Percentiles rank a stretch among this genome's conserved stretches.
These are phyloP conservation scores for Osedax frankpressi DNA, from an alignment of 2,888 invertebrate genomes.

Conservation along the genomic window DNA sequence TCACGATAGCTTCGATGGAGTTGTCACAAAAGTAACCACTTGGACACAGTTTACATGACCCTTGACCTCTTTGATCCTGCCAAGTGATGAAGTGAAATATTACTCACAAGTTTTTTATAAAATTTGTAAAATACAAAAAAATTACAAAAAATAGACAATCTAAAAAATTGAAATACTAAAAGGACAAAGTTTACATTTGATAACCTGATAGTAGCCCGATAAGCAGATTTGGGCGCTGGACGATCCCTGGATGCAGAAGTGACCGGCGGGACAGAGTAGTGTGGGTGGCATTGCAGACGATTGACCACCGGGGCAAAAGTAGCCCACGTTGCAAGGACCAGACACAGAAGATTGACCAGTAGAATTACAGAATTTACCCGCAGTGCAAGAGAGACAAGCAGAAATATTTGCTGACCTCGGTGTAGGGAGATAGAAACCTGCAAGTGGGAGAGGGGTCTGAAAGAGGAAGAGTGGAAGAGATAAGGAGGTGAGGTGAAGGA, in stretches of 20 bases:
- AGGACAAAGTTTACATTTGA: too few species aligned
- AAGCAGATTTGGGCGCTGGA: slow-evolving; percentile 32
- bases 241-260: slow-evolving; percentile 34
- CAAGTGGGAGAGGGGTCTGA: slow-evolving; percentile 22
- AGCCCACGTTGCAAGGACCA: slow-evolving; percentile 39
- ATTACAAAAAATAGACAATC: not conserved
- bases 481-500: not conserved
- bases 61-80: not conserved
- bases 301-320: slow-evolving; percentile 35
- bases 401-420: slow-evolving; percentile 31
- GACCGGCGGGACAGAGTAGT: slow-evolving; percentile 37
- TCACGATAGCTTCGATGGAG: slow-evolving; percentile 33
- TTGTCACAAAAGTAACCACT: slow-evolving; percentile 41
- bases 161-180: too few species aligned
- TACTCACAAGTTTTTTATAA: slow-evolving; percentile 26
- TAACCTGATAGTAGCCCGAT: slow-evolving; percentile 39
- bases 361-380: slow-evolving; percentile 38
- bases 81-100: not conserved
- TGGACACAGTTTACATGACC: slow-evolving; percentile 37
- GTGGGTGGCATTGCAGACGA: slow-evolving; percentile 32
- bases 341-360: slow-evolving; percentile 34
- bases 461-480: not conserved
- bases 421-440: slow-evolving; percentile 38
- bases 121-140: not conserved
- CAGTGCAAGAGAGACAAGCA: slow-evolving; percentile 37